phyloP scores from a whole-genome alignment of 1,140 invertebrate species.

The Lordiphosa collinella region DNA sequence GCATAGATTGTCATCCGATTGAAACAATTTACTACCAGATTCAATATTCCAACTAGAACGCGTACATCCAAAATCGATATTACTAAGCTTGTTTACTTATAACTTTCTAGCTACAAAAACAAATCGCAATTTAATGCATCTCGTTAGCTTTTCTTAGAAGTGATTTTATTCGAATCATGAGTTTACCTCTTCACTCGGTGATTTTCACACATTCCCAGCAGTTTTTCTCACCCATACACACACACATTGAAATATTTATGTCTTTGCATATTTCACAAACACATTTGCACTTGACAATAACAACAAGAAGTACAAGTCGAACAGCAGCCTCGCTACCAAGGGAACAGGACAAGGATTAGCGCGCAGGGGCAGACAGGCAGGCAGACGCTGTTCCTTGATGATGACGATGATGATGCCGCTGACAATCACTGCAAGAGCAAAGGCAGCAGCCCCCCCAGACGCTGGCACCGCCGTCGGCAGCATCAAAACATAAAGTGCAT shows the following conservation, averaged over 20 bases:
- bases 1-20: too few species aligned
- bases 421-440: slow-evolving; percentile 51
- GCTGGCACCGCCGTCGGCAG: slow-evolving; percentile 47
- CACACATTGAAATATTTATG: slow-evolving; percentile 70
- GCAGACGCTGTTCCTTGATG: neutral
- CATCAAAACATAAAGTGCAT: slow-evolving; percentile 66
- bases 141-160: neutral
- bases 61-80: too few species aligned
- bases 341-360: slow-evolving; percentile 57
- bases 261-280: slow-evolving; percentile 70
- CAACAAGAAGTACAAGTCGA: slow-evolving; percentile 52
- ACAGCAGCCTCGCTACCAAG: slow-evolving; percentile 26
- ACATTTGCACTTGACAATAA: slow-evolving; percentile 75
- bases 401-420: slow-evolving; percentile 34
- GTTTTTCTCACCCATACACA: slow-evolving; percentile 38
- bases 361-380: slow-evolving; percentile 26
- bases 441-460: slow-evolving; percentile 22
- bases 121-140: too few species aligned
- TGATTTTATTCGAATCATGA: slow-evolving; percentile 25
- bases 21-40: too few species aligned
- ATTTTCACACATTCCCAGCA: slow-evolving; percentile 48
- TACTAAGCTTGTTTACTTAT: too few species aligned
- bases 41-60: too few species aligned
- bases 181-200: slow-evolving; percentile 22
- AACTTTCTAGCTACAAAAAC: too few species aligned